Percentiles rank a stretch among this genome's conserved stretches.
phyloP scores from a whole-genome alignment of 35 echinoderm and acorn worm genomes.

The Acanthaster planci region DNA sequence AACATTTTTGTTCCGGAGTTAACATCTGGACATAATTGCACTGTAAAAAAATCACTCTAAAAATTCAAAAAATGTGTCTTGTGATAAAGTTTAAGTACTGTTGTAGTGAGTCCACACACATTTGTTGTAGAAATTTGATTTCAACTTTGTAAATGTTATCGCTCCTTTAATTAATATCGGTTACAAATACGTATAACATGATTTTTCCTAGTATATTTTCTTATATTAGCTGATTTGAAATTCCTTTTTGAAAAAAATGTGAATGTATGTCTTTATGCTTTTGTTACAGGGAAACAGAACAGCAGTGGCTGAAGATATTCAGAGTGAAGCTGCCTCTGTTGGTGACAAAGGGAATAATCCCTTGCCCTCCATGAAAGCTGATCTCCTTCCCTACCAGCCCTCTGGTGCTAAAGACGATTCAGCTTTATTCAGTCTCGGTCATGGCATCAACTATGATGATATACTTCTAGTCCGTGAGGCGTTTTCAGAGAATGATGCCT shows the following conservation, averaged over 20 bases:
- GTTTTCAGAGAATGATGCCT: slow-evolving; percentile 98
- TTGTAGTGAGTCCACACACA: not conserved
- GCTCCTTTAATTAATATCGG: no score
- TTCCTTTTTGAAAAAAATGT: no score
- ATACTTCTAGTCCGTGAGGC: slow-evolving; percentile 78
- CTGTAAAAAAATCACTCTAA: no score
- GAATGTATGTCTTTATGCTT: slow-evolving; percentile 9
- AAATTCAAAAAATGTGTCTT: no score
- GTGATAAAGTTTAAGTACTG: not conserved
- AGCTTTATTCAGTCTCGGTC: slow-evolving; percentile 54
- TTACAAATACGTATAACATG: no score
- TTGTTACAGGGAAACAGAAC: slow-evolving; percentile 22
- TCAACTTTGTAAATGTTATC: no score
- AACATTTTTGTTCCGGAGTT: no score
- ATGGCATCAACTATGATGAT: slow-evolving; percentile 76
- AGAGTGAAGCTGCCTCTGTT: not conserved
- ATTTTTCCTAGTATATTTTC: no score
- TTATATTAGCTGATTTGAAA: no score
- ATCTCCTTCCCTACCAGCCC: slow-evolving; percentile 31
- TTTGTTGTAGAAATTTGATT: no score
- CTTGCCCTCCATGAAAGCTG: not conserved
- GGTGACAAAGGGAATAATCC: slow-evolving; percentile 4
- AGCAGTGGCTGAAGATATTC: not conserved
- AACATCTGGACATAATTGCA: no score
- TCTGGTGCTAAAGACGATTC: slow-evolving; percentile 85